A percentile compares a stretch with the other conserved stretches of the same genome.
These are phyloP conservation scores for Drosophila miranda DNA, from an alignment of 1,140 invertebrate species.

Conservation along the genomic window DNA sequence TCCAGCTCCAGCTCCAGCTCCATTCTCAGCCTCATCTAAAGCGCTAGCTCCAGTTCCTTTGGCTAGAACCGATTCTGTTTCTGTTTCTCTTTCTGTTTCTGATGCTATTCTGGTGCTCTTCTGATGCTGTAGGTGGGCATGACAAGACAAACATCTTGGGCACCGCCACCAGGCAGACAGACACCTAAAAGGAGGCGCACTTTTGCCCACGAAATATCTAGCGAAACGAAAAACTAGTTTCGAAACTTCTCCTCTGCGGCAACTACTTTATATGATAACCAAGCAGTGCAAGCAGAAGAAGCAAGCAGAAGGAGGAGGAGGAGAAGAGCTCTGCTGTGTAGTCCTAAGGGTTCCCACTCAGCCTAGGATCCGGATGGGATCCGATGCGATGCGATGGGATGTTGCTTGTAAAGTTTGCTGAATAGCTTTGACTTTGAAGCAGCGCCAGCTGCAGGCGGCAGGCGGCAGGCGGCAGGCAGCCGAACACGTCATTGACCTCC, in stretches of 20 bases:
- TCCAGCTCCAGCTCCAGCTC: no score
- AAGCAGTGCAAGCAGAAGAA: slow-evolving; percentile 24
- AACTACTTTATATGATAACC: slow-evolving; percentile 46
- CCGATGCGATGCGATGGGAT: slow-evolving; percentile 5
- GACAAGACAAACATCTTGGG: slow-evolving; percentile 53
- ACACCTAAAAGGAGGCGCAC: slow-evolving; percentile 41
- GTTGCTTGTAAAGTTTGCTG: slow-evolving; percentile 56
- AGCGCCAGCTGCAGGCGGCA: slow-evolving; percentile 6
- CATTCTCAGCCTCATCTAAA: no score
- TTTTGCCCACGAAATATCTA: slow-evolving; percentile 52
- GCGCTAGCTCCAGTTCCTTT: background rate
- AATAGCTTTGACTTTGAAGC: slow-evolving; percentile 66
- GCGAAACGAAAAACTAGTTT: slow-evolving; percentile 75
- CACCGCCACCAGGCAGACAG: slow-evolving; percentile 18
- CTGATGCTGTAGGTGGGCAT: slow-evolving; percentile 59
- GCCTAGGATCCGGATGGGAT: slow-evolving; percentile 7
- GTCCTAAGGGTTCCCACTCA: slow-evolving; percentile 21
- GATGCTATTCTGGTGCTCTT: background rate
- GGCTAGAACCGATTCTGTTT: slow-evolving; percentile 1
- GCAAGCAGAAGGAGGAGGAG: background rate
- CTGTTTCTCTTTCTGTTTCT: background rate
- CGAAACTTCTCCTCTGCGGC: background rate
- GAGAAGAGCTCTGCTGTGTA: background rate
- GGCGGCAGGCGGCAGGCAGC: slow-evolving; percentile 37
- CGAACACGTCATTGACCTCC: slow-evolving; percentile 67